Conservation (phyloP, 2,888 invertebrate species). For the Chouioia cunea region DNA sequence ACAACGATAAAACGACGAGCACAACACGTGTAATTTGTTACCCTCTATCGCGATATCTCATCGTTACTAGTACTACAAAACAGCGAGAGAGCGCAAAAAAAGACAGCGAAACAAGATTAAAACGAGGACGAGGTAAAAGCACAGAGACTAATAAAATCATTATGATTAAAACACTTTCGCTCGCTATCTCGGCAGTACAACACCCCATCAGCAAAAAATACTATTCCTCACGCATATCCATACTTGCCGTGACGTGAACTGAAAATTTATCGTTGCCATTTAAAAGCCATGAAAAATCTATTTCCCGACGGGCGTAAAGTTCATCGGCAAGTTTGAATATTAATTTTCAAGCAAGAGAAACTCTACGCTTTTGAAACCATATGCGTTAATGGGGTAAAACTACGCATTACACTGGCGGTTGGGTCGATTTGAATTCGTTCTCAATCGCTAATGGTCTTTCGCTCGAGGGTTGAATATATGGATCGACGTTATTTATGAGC, state of each 20-base stretch:
- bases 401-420: conserved; percentile 47
- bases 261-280: too few relatives aligned
- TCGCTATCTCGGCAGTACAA: too few relatives aligned
- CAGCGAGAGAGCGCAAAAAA: too few relatives aligned
- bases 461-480: conserved; percentile 21
- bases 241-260: background rate
- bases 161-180: conserved; percentile 6
- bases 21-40: too few relatives aligned
- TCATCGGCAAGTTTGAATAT: conserved; percentile 45
- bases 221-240: conserved; percentile 1
- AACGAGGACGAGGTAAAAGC: too few relatives aligned
- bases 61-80: too few relatives aligned
- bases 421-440: conserved; percentile 55
- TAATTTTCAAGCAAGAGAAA: conserved; percentile 41
- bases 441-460: background rate
- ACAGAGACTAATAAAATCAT: conserved; percentile 9
- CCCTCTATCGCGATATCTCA: too few relatives aligned
- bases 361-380: conserved; percentile 54
- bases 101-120: too few relatives aligned
- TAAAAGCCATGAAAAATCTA: conserved; percentile 35
- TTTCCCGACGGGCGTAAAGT: conserved; percentile 31
- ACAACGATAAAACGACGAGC: too few relatives aligned
- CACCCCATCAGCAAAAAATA: background rate
- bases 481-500: background rate
- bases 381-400: conserved; percentile 61